Evolutionary conservation across 1,140 invertebrate genomes (phyloP).

Genomic region (Pogonognathellus flavescens): DNA sequence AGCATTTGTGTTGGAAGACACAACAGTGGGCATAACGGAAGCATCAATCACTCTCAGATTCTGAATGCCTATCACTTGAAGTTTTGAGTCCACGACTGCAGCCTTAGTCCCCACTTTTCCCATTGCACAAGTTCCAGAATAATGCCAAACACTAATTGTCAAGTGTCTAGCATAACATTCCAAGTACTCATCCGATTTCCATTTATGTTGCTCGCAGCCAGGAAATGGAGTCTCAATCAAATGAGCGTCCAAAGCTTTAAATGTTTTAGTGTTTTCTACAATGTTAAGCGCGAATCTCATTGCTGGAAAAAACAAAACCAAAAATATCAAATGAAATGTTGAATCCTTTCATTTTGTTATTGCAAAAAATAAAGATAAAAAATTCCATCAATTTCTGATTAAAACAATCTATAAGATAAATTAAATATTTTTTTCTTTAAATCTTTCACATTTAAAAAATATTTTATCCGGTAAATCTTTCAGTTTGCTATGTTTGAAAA

Average conservation of each 20-base stretch:
- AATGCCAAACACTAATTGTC: conserved; percentile 79
- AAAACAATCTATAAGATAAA: no score
- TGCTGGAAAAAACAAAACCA: background rate
- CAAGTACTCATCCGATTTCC: conserved; percentile 17
- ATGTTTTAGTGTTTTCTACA: background rate
- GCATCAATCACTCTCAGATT: conserved; percentile 59
- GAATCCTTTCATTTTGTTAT: no score
- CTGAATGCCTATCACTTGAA: conserved; percentile 61
- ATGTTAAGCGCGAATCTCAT: background rate
- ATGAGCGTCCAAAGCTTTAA: background rate
- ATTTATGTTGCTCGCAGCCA: conserved; percentile 1
- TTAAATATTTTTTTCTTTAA: conserved; percentile 85
- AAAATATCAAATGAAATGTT: no score
- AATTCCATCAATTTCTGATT: no score
- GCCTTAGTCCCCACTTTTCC: conserved; percentile 74
- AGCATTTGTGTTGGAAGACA: conserved; percentile 56
- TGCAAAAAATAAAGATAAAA: no score
- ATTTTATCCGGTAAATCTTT: no score
- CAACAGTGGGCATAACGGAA: conserved; percentile 52
- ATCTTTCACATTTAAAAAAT: no score
- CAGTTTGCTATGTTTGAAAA: background rate
- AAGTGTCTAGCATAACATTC: background rate
- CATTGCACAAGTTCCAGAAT: conserved; percentile 78
- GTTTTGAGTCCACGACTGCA: conserved; percentile 69
- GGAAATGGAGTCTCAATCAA: background rate